These are phyloP conservation scores for Rotaria magnacalcarata DNA, from an alignment of 2,888 invertebrate genomes.

Conservation along the genomic window DNA sequence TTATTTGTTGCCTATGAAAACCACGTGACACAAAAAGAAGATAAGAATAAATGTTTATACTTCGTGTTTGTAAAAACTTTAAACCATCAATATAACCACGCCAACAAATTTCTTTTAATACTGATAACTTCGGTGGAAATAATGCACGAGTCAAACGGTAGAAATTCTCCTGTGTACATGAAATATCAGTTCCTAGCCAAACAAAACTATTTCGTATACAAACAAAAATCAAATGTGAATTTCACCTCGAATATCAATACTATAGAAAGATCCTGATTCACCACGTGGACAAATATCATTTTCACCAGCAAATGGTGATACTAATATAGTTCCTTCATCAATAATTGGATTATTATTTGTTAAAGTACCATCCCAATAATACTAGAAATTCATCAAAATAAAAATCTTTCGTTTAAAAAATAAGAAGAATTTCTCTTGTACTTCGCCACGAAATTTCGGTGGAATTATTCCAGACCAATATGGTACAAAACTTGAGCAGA, in stretches of 20 bases:
- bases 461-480: constrained; percentile 86
- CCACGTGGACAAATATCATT: constrained; percentile 80
- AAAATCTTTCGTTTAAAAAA: neutral
- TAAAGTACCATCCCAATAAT: constrained; percentile 89
- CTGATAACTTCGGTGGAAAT: constrained; percentile 43
- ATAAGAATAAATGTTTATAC: neutral
- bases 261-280: constrained; percentile 41
- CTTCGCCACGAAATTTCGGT: constrained; percentile 65
- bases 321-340: constrained; percentile 88
- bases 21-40: too few species aligned
- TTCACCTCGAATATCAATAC: constrained; percentile 41
- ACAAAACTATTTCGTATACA: neutral
- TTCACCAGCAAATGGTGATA: constrained; percentile 84
- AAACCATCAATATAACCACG: constrained; percentile 45
- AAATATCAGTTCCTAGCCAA: constrained; percentile 38
- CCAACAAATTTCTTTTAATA: constrained; percentile 44
- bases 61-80: constrained; percentile 40
- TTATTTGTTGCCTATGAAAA: too few species aligned
- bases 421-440: constrained; percentile 50
- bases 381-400: constrained; percentile 50
- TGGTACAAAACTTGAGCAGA: constrained; percentile 87
- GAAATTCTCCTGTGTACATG: constrained; percentile 43
- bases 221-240: neutral
- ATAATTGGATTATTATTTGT: constrained; percentile 86
- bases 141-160: constrained; percentile 41